Evolutionary conservation across 2,797 vertebrate species (phyloP).

Genomic region (Morus bassanus): DNA sequence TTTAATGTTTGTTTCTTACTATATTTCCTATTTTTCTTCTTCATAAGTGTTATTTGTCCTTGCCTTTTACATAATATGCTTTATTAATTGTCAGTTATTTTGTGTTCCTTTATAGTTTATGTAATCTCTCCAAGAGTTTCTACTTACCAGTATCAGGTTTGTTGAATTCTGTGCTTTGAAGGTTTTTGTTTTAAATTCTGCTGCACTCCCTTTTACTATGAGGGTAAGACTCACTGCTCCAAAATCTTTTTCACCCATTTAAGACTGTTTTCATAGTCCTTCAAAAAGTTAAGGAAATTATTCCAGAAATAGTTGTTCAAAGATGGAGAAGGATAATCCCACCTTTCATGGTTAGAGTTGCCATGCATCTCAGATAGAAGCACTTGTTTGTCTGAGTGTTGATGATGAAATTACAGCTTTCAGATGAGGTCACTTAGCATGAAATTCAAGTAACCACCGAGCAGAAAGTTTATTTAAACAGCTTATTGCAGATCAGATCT

Average conservation of each 20-base stretch:
- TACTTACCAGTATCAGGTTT: not conserved
- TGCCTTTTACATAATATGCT: not conserved
- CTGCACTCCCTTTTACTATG: not conserved
- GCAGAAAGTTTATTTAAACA: not conserved
- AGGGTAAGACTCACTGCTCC: not conserved
- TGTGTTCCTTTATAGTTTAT: not conserved
- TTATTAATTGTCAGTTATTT: not conserved
- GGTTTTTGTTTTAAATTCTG: not conserved
- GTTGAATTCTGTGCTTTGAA: not conserved
- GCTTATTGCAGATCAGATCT: not conserved
- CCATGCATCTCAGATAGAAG: not conserved
- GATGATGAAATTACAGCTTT: not conserved
- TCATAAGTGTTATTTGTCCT: not conserved
- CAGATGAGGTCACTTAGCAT: not conserved
- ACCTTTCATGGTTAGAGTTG: not conserved
- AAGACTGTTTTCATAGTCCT: not conserved
- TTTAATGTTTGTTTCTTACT: not conserved
- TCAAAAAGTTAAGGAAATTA: not conserved
- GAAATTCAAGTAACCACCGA: conserved; percentile 1
- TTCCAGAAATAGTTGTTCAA: not conserved
- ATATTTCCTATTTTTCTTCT: not conserved
- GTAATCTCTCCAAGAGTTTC: not conserved
- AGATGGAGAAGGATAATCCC: not conserved
- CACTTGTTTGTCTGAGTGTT: not conserved
- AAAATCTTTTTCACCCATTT: not conserved